Percentiles rank a stretch among this genome's conserved stretches.
These are phyloP conservation scores for Onychomys arenicola DNA, from an alignment of 2,797 vertebrate species.

Conservation along the genomic window DNA sequence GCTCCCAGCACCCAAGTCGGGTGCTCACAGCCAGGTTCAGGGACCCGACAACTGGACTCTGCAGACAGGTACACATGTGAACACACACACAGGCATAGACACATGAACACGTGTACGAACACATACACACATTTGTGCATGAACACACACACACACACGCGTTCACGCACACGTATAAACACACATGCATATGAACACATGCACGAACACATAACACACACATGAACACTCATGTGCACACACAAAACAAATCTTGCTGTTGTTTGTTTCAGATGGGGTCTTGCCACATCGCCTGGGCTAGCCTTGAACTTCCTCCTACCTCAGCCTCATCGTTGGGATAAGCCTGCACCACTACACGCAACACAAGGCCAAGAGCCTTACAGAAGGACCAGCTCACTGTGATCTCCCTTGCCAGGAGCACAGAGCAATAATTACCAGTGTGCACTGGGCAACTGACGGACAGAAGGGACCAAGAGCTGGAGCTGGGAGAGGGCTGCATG, in stretches of 20 bases:
- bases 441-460: too few relatives aligned
- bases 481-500: background rate
- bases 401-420: background rate
- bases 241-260: background rate
- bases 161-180: too few relatives aligned
- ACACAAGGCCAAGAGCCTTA: background rate
- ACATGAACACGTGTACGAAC: background rate
- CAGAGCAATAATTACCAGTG: too few relatives aligned
- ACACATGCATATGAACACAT: background rate
- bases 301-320: background rate
- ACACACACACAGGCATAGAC: background rate
- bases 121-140: background rate
- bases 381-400: too few relatives aligned
- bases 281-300: background rate
- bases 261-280: background rate
- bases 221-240: background rate
- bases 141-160: background rate
- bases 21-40: background rate
- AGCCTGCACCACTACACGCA: background rate
- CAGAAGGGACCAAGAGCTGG: background rate
- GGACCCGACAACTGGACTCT: background rate
- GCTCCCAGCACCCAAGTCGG: background rate
- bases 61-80: background rate
- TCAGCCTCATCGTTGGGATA: background rate
- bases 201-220: background rate